A percentile compares a stretch with the other conserved stretches of the same genome.
Evolutionary conservation across 1,140 invertebrate species (phyloP).

Genomic region (Pentalonia nigronervosa): DNA sequence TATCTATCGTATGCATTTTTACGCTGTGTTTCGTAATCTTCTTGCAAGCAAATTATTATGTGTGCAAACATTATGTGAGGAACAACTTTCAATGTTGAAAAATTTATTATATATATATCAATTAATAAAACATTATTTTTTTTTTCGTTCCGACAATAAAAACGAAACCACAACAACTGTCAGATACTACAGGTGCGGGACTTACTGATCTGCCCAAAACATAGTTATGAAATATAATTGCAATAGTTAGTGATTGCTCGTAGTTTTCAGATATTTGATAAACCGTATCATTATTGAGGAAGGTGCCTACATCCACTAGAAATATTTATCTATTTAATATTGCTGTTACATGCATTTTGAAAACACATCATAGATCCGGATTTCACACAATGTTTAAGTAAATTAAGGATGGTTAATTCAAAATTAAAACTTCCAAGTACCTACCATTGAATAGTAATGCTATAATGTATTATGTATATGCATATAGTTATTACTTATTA

Average conservation of each 20-base stretch:
- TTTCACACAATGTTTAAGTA: neutral
- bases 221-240: neutral
- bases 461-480: neutral
- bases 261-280: neutral
- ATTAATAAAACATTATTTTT: neutral
- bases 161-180: neutral
- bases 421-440: neutral
- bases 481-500: too few species aligned
- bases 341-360: neutral
- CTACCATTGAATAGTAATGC: neutral
- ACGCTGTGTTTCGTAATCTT: neutral
- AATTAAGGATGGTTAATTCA: neutral
- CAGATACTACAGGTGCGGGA: neutral
- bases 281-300: neutral
- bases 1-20: neutral
- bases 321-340: neutral
- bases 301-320: neutral
- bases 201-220: neutral
- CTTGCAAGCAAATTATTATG: neutral
- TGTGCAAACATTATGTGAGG: neutral
- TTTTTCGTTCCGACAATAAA: neutral
- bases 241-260: neutral
- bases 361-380: neutral
- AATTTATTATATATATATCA: neutral
- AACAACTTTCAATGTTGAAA: neutral